Evolutionary conservation across 2,113 vertebrate species (phyloP).

Genomic region (Apteryx mantelli): DNA sequence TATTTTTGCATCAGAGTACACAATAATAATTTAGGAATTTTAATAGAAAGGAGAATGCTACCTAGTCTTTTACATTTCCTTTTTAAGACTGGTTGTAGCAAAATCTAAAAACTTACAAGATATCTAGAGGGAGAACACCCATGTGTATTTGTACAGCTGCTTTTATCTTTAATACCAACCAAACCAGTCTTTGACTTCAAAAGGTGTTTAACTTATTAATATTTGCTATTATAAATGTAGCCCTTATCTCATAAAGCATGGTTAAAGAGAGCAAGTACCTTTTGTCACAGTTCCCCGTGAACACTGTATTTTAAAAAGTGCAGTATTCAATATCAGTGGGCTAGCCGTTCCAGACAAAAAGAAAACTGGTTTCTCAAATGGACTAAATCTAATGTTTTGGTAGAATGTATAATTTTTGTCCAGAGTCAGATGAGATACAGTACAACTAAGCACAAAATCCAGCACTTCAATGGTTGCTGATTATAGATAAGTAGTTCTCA

Average conservation of each 20-base stretch:
- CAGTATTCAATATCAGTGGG: neutral
- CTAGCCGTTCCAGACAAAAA: neutral
- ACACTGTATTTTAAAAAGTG: fast-evolving
- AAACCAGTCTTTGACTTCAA: conserved; percentile 18
- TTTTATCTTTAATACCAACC: neutral
- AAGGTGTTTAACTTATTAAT: neutral
- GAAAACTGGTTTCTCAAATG: neutral
- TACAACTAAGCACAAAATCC: neutral
- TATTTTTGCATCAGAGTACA: neutral
- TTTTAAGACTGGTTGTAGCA: neutral
- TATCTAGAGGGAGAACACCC: neutral
- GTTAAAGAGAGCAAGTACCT: neutral
- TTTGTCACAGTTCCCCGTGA: neutral
- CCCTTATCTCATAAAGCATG: neutral
- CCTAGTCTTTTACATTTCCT: neutral
- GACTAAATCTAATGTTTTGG: neutral
- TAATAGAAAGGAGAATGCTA: neutral
- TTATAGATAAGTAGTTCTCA: neutral
- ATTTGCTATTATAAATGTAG: conserved; percentile 18
- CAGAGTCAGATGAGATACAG: neutral
- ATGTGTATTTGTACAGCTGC: conserved; percentile 15
- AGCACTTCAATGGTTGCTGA: neutral
- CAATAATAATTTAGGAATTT: neutral
- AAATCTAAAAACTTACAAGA: neutral
- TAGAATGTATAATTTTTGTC: neutral